Percentiles rank a stretch among this genome's conserved stretches.
Evolutionary conservation across 2,113 vertebrate species (phyloP).

Genomic region (Donacobius atricapilla): DNA sequence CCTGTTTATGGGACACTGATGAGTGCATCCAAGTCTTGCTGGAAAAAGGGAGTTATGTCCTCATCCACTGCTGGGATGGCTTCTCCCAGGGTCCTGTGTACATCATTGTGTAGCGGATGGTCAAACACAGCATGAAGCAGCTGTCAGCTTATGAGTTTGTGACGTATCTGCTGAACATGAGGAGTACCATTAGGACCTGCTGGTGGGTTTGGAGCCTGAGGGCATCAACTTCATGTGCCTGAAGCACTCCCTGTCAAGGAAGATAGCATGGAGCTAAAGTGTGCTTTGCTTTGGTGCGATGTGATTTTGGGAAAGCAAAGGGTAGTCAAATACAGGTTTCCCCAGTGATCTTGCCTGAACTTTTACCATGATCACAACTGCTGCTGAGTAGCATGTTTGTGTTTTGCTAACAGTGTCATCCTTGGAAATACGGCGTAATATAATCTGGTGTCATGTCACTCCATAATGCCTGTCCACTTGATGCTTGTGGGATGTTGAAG

Average conservation of each 20-base stretch:
- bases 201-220: slow-evolving; percentile 78
- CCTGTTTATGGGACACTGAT: slow-evolving; percentile 74
- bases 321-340: neutral
- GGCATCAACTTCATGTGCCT: slow-evolving; percentile 67
- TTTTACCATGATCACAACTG: neutral
- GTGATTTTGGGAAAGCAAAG: neutral
- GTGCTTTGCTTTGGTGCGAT: neutral
- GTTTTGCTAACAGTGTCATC: neutral
- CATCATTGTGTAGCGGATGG: slow-evolving; percentile 80
- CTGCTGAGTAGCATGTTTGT: neutral
- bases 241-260: slow-evolving; percentile 79
- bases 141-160: slow-evolving; percentile 79
- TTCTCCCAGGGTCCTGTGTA: slow-evolving; percentile 77
- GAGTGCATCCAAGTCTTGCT: slow-evolving; percentile 75
- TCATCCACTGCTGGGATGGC: slow-evolving; percentile 80
- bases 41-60: slow-evolving; percentile 75
- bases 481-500: neutral
- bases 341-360: neutral
- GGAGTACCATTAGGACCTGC: slow-evolving; percentile 77
- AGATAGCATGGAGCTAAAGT: slow-evolving; percentile 75
- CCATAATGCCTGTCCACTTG: neutral
- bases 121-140: slow-evolving; percentile 78
- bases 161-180: slow-evolving; percentile 74
- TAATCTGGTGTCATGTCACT: neutral
- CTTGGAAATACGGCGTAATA: neutral